Percentiles rank a stretch among this genome's conserved stretches.
These are phyloP conservation scores for Pseudopleuronectes americanus DNA, from an alignment of 2,797 vertebrate species.

Conservation along the genomic window DNA sequence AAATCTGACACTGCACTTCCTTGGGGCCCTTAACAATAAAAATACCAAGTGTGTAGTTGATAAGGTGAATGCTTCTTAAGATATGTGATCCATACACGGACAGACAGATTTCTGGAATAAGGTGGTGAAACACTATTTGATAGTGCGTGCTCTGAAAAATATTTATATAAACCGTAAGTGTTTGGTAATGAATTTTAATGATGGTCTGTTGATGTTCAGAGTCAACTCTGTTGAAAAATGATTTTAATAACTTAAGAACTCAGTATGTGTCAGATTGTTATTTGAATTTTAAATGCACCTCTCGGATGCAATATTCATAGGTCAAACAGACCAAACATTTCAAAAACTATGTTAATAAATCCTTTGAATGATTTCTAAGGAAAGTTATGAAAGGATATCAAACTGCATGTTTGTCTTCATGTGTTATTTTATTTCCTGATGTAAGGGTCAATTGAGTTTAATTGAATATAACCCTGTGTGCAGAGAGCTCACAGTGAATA, in stretches of 20 bases:
- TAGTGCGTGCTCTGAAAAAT: too few relatives aligned
- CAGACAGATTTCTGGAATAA: too few relatives aligned
- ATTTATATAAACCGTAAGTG: too few relatives aligned
- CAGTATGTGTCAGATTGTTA: slow-evolving; percentile 1
- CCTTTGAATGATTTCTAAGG: background rate
- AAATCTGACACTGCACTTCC: too few relatives aligned
- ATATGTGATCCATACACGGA: too few relatives aligned
- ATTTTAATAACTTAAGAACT: slow-evolving; percentile 24
- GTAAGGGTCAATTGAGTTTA: background rate
- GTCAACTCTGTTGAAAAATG: background rate
- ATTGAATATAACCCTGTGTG: slow-evolving; percentile 20
- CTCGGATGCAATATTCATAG: background rate
- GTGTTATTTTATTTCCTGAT: background rate
- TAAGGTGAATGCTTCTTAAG: too few relatives aligned
- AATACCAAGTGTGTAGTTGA: too few relatives aligned
- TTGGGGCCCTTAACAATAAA: too few relatives aligned
- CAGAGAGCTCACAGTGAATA: slow-evolving; percentile 22
- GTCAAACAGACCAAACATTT: slow-evolving; percentile 6
- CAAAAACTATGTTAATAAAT: slow-evolving; percentile 9
- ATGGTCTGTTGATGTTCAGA: slow-evolving; percentile 9
- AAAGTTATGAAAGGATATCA: background rate
- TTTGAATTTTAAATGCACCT: background rate
- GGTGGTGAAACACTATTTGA: too few relatives aligned
- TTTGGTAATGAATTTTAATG: background rate
- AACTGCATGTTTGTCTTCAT: background rate